Evolutionary conservation across 2,888 invertebrate species (phyloP).

Genomic region (Phlogophora meticulosa): DNA sequence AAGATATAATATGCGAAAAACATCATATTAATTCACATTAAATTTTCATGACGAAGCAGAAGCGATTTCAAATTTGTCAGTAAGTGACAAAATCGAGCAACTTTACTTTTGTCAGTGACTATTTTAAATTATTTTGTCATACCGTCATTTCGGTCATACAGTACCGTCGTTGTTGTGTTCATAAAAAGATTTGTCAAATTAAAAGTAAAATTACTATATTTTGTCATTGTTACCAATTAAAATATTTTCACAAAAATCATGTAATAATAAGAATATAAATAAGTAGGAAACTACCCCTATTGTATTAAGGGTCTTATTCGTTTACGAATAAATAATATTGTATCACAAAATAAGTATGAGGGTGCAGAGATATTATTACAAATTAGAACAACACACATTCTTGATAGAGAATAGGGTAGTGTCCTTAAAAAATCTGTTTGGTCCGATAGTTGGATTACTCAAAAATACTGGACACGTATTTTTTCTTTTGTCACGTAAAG

Average conservation of each 20-base stretch:
- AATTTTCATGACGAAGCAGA: conserved; percentile 16
- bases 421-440: too few relatives aligned
- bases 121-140: neutral
- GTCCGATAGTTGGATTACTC: too few relatives aligned
- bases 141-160: neutral
- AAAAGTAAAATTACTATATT: conserved; percentile 4
- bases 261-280: conserved; percentile 12
- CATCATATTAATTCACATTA: neutral
- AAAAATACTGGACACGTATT: too few relatives aligned
- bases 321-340: conserved; percentile 15
- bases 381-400: neutral
- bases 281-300: conserved; percentile 32
- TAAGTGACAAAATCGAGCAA: conserved; percentile 11
- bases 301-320: conserved; percentile 17
- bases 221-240: conserved; percentile 4
- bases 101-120: conserved; percentile 11
- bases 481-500: too few relatives aligned
- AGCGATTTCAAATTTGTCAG: conserved; percentile 15
- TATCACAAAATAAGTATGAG: conserved; percentile 40
- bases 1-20: neutral
- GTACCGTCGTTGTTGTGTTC: neutral
- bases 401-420: too few relatives aligned
- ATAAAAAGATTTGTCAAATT: neutral
- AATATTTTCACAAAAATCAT: conserved; percentile 28
- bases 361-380: neutral